phyloP scores from a whole-genome alignment of 2,797 vertebrate species.

The Melanotaenia maccullochi region DNA sequence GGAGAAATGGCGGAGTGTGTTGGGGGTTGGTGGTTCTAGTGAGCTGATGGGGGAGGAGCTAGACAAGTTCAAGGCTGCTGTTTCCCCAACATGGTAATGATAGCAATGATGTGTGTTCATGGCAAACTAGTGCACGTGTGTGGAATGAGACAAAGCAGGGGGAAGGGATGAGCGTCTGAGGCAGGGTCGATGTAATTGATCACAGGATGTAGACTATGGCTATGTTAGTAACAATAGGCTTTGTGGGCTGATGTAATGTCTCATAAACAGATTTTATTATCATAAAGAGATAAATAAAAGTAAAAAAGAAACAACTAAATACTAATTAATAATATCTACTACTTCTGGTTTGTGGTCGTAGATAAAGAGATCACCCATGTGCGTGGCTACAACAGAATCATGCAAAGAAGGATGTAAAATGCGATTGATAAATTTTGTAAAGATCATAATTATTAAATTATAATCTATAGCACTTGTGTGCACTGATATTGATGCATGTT shows the following conservation, averaged over 20 bases:
- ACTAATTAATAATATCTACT: neutral
- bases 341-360: neutral
- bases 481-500: no score
- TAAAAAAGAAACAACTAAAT: neutral
- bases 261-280: constrained; percentile 30
- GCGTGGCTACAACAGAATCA: neutral
- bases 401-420: neutral
- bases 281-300: constrained; percentile 21
- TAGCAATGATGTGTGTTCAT: constrained; percentile 33
- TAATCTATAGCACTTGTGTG: no score
- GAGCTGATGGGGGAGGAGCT: constrained; percentile 67
- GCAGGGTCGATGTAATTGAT: constrained; percentile 64
- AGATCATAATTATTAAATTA: no score
- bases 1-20: constrained; percentile 61
- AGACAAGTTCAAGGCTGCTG: constrained; percentile 82
- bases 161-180: constrained; percentile 61
- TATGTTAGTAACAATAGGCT: constrained; percentile 44
- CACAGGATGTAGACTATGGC: constrained; percentile 48
- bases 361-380: neutral
- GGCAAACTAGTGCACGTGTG: constrained; percentile 33
- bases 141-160: constrained; percentile 62
- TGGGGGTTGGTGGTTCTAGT: constrained; percentile 73
- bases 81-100: constrained; percentile 54
- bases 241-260: constrained; percentile 39
- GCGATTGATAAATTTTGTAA: neutral